These are phyloP conservation scores for Montifringilla adamsi DNA, from an alignment of 2,113 vertebrate genomes.

Conservation along the genomic window DNA sequence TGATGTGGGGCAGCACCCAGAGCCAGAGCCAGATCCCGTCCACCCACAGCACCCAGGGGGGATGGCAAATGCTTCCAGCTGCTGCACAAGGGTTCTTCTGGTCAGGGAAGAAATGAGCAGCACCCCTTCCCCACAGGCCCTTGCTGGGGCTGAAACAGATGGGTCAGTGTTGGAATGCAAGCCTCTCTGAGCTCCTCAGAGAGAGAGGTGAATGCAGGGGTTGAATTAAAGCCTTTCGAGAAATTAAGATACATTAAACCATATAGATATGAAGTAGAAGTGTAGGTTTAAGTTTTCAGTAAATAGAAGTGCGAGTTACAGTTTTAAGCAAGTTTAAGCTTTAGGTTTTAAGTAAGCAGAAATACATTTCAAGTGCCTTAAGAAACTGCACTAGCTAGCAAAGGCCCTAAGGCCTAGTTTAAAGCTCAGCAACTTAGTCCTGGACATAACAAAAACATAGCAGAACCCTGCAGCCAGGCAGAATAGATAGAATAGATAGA, in stretches of 20 bases:
- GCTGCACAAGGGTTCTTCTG: not conserved
- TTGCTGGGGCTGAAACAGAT: not conserved
- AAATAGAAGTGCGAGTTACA: not conserved
- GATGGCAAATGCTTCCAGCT: not conserved
- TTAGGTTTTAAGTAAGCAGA: not conserved
- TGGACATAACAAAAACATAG: not conserved
- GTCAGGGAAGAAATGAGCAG: not conserved
- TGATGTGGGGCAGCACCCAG: too few relatives aligned
- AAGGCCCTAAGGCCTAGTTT: not conserved
- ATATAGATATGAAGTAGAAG: not conserved
- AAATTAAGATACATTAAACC: not conserved
- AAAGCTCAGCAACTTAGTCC: not conserved
- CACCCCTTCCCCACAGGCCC: not conserved
- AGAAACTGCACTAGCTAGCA: not conserved
- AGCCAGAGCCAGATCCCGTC: not conserved
- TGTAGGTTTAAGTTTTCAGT: not conserved
- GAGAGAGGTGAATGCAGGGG: not conserved
- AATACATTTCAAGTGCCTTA: not conserved
- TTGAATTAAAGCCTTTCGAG: not conserved
- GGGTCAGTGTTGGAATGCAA: not conserved
- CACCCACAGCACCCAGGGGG: not conserved
- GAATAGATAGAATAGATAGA: not conserved
- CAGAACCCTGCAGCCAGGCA: not conserved
- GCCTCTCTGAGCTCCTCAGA: not conserved
- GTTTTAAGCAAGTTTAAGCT: not conserved